These are phyloP conservation scores for Wasmannia auropunctata DNA, from an alignment of 1,140 invertebrate species.

Conservation along the genomic window DNA sequence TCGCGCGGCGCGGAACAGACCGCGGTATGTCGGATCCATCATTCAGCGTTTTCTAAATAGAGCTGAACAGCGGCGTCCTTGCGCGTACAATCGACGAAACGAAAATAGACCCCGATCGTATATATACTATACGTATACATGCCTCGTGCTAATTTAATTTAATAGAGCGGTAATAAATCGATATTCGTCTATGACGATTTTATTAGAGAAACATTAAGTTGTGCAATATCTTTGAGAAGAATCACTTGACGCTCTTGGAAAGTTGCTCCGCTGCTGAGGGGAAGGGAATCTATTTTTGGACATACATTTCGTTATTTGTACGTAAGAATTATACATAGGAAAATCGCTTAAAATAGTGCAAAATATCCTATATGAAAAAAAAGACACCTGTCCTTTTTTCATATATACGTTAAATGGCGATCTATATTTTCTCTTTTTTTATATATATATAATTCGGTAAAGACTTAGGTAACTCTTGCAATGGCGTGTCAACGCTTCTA, in stretches of 20 bases:
- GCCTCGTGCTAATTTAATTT: neutral
- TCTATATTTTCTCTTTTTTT: neutral
- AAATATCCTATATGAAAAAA: no score
- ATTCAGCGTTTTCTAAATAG: slow-evolving; percentile 23
- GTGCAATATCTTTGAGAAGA: neutral
- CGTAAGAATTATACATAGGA: neutral
- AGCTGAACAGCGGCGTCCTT: neutral
- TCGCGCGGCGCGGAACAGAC: slow-evolving; percentile 38
- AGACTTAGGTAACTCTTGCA: neutral
- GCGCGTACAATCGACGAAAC: neutral
- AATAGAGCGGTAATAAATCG: neutral
- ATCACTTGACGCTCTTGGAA: no score
- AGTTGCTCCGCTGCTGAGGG: neutral
- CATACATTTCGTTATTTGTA: neutral
- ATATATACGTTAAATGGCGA: neutral
- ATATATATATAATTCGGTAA: neutral
- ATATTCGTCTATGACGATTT: neutral
- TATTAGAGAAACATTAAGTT: neutral
- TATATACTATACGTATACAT: no score
- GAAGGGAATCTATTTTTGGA: neutral
- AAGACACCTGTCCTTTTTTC: no score
- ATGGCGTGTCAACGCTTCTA: neutral
- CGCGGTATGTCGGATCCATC: slow-evolving; percentile 3
- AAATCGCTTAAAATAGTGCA: neutral
- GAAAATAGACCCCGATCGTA: neutral